Evolutionary conservation across 2,113 vertebrate species (phyloP), one percentile per base, ranked within the genome.

Genomic region (Bagarius yarrelli): DNA sequence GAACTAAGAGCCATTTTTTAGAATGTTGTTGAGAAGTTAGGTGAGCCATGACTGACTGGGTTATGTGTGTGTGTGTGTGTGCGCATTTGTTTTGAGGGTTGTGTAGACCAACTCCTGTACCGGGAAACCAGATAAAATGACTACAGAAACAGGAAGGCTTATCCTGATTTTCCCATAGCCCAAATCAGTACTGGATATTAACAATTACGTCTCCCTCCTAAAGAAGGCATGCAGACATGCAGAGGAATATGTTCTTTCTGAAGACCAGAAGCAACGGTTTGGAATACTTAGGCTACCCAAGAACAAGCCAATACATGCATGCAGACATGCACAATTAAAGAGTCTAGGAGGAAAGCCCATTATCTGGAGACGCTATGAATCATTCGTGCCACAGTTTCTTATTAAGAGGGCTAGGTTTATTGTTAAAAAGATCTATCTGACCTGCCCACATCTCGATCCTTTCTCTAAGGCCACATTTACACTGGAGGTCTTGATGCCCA

Each of bases 121-220:
- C 88, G 91, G 90, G 90, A 91, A 92, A 91, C 86, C 89, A 90
- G 92, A 93, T 89, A 50, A 70, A 40, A 88, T 71, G 86, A 89
- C 88, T 85, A 87, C 88, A 89, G 89, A 79, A 15, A 86, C 91
- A 93, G 93, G 92, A 93, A 93, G 87, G 89, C 87, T 87, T 89
- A 87, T 90, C 90, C 92, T 81, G 84, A 73, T 85, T 91, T 92
- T 93, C 91, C 90, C 91, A 92, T 85, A 89, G 83, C 80, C 73
- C 3, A 89, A 80, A 86, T 85, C 47, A n/a, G 27, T 60, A 80
- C 84, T 76, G 85, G 75, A 88, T 83, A 82, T 72, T 85, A 84
- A 74, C 78, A 72, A 40, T 64, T 81, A 70, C 53, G 63, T 81
- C 52, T 57, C 60, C 79, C 64, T 15, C 67, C 76, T 44, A 30